Percentiles rank a stretch among this genome's conserved stretches.
phyloP scores from a whole-genome alignment of 2,113 vertebrate genomes.

The Hydrochoerus hydrochaeris region DNA sequence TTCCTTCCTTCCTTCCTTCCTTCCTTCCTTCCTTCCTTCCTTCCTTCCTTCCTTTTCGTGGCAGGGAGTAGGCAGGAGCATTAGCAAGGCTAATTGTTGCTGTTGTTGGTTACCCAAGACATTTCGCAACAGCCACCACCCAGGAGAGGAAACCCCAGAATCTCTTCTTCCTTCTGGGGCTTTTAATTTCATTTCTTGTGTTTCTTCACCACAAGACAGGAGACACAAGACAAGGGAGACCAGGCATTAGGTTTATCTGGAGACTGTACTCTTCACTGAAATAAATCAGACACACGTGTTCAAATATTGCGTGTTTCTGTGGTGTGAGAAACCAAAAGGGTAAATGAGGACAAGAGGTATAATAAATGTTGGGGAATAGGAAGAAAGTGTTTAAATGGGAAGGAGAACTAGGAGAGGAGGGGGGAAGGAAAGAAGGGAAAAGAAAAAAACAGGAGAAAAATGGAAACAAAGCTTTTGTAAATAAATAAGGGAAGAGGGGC shows the following conservation, averaged over 20 bases:
- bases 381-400: not conserved
- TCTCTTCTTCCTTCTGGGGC: not conserved
- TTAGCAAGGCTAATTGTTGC: not conserved
- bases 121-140: not conserved
- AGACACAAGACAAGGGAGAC: not conserved
- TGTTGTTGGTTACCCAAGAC: not conserved
- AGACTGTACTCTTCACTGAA: not conserved
- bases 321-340: not conserved
- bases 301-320: not conserved
- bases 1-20: not conserved
- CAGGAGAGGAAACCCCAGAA: accelerated
- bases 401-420: not conserved
- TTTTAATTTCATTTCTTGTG: not conserved
- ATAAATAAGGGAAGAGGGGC: not conserved
- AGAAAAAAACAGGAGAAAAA: not conserved
- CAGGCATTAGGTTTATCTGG: not conserved
- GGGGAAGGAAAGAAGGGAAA: not conserved
- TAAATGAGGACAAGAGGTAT: not conserved
- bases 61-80: not conserved
- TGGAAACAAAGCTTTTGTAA: not conserved
- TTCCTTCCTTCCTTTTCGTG: not conserved
- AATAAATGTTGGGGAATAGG: not conserved
- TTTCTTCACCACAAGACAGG: not conserved
- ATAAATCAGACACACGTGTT: not conserved
- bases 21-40: not conserved